Conservation (phyloP, 2,113 vertebrate genomes). For the Bubalus kerabau region DNA sequence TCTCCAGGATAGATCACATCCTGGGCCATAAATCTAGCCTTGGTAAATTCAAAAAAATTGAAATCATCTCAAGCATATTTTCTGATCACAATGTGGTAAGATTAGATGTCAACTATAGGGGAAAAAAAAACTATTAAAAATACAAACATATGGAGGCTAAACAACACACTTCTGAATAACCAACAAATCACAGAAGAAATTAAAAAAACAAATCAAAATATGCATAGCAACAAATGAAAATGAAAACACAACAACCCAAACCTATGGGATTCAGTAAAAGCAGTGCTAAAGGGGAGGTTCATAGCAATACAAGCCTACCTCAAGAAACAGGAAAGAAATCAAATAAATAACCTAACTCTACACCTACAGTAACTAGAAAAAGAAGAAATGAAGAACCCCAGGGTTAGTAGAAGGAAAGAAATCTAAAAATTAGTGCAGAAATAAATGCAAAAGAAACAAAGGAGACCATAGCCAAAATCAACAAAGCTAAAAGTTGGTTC, state of each 20-base stretch:
- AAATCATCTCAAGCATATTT: background rate
- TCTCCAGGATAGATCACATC: background rate
- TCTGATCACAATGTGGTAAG: background rate
- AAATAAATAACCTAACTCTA: background rate
- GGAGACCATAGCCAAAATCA: background rate
- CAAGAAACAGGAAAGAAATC: background rate
- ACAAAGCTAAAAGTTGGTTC: background rate
- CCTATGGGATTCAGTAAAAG: background rate
- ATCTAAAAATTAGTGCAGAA: background rate
- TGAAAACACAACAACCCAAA: background rate
- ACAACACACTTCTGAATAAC: background rate
- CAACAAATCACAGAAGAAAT: background rate
- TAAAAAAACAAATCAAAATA: background rate
- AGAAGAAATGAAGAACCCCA: background rate
- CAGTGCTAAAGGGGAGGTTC: background rate
- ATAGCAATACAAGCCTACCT: background rate
- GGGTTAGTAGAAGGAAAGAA: background rate
- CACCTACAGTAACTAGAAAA: background rate
- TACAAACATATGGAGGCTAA: background rate
- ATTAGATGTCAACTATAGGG: background rate
- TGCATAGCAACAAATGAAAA: background rate
- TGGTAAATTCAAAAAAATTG: background rate
- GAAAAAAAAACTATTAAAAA: background rate
- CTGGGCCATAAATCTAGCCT: background rate
- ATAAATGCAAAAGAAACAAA: background rate